Evolutionary conservation across 2,113 vertebrate genomes (phyloP).

Genomic region (Verasper variegatus): DNA sequence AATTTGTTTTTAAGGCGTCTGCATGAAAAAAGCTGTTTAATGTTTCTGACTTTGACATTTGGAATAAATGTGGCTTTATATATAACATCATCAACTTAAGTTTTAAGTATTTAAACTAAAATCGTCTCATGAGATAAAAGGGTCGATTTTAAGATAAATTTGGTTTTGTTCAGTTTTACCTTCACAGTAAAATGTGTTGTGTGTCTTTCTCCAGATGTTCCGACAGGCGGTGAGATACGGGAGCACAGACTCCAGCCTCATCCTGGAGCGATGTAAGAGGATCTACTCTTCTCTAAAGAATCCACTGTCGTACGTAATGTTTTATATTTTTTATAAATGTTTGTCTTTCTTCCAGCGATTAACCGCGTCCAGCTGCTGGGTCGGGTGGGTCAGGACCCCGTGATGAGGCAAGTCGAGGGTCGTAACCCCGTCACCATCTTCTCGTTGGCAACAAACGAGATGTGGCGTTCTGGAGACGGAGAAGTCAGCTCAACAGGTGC

Average conservation of each 20-base stretch:
- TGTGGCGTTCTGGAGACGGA: constrained; percentile 91
- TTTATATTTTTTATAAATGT: background rate
- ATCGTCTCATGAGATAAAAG: no score
- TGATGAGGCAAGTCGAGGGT: constrained; percentile 96
- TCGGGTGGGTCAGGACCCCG: constrained; percentile 94
- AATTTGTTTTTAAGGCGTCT: no score
- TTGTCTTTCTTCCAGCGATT: constrained; percentile 82
- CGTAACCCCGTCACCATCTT: constrained; percentile 97
- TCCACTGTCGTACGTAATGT: background rate
- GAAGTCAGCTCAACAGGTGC: constrained; percentile 73
- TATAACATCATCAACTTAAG: no score
- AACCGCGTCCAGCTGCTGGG: constrained; percentile 94
- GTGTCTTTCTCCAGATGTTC: constrained; percentile 80
- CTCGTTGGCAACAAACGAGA: constrained; percentile 96
- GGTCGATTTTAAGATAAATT: no score
- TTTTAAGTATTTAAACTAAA: no score
- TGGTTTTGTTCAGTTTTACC: no score
- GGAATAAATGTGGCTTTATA: no score
- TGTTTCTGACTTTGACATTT: no score
- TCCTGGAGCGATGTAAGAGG: constrained; percentile 92
- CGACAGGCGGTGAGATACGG: constrained; percentile 85
- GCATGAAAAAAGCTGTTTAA: no score
- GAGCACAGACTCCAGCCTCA: constrained; percentile 80
- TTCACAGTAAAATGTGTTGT: no score
- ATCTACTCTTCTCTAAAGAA: background rate